phyloP scores from a whole-genome alignment of 2,888 invertebrate species.

The Leptopterna dolabrata region DNA sequence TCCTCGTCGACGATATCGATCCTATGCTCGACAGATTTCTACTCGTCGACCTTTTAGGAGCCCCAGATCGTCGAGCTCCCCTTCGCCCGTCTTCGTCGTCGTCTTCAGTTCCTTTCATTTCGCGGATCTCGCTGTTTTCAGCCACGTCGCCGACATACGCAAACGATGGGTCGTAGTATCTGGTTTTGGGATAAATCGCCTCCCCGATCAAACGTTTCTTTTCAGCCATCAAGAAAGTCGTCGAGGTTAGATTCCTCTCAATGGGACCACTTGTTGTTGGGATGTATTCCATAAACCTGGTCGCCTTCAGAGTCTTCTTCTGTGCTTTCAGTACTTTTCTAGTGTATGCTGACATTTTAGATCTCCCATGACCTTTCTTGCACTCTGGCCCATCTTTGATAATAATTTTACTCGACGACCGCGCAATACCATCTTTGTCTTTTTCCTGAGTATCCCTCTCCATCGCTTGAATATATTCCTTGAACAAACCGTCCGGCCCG shows the following conservation, averaged over 20 bases:
- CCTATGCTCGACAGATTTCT: background rate
- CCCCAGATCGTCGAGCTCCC: background rate
- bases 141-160: slow-evolving; percentile 28
- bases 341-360: background rate
- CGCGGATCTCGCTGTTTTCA: slow-evolving; percentile 38
- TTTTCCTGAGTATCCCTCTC: background rate
- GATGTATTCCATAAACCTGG: slow-evolving; percentile 36
- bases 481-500: slow-evolving; percentile 43
- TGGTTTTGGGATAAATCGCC: background rate
- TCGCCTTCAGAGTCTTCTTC: slow-evolving; percentile 1
- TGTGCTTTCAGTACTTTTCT: slow-evolving; percentile 14
- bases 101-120: slow-evolving; percentile 7
- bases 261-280: slow-evolving; percentile 29
- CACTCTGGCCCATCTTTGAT: background rate
- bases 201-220: background rate
- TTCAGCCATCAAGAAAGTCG: slow-evolving; percentile 21
- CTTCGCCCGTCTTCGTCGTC: background rate
- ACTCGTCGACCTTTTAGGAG: background rate
- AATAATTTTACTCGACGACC: background rate
- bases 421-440: background rate
- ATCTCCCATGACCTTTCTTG: background rate
- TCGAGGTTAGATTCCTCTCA: background rate
- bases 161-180: slow-evolving; percentile 30
- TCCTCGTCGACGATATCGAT: background rate
- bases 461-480: slow-evolving; percentile 11